These are phyloP conservation scores for Phyllostomus hastatus DNA, from an alignment of 2,113 vertebrate genomes.

Conservation along the genomic window DNA sequence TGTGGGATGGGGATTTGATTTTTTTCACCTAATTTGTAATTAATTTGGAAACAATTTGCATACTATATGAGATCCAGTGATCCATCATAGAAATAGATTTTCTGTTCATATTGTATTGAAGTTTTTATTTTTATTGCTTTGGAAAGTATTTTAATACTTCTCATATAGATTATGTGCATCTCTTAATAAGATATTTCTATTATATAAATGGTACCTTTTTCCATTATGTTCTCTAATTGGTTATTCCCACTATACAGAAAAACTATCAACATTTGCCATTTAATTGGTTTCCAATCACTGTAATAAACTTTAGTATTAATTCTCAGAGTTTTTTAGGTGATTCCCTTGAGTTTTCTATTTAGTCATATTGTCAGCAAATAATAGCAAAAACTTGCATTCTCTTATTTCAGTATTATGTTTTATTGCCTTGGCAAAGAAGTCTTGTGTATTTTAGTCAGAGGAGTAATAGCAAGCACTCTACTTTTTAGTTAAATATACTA, in stretches of 20 bases:
- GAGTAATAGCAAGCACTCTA: background rate
- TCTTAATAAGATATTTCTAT: constrained; percentile 54
- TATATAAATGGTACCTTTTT: constrained; percentile 53
- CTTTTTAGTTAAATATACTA: constrained; percentile 14
- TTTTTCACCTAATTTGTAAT: background rate
- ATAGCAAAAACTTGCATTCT: constrained; percentile 11
- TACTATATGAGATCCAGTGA: constrained; percentile 24
- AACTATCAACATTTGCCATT: constrained; percentile 59
- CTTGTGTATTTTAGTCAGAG: background rate
- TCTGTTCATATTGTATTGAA: background rate
- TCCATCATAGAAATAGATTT: background rate
- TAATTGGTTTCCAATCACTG: constrained; percentile 59
- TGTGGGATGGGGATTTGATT: background rate
- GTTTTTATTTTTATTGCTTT: constrained; percentile 48
- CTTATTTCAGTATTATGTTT: constrained; percentile 8
- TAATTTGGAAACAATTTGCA: constrained; percentile 35
- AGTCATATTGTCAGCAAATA: constrained; percentile 48
- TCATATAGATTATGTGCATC: constrained; percentile 37
- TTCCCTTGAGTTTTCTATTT: constrained; percentile 50
- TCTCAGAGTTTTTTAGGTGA: constrained; percentile 40
- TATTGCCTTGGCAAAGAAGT: constrained; percentile 8
- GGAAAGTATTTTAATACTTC: constrained; percentile 43
- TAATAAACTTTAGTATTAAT: constrained; percentile 65
- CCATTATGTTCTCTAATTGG: constrained; percentile 56
- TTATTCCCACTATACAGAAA: constrained; percentile 50